Percentiles rank a stretch among this genome's conserved stretches.
Evolutionary conservation across 2,113 vertebrate species (phyloP).

Genomic region (Hipposideros armiger): DNA sequence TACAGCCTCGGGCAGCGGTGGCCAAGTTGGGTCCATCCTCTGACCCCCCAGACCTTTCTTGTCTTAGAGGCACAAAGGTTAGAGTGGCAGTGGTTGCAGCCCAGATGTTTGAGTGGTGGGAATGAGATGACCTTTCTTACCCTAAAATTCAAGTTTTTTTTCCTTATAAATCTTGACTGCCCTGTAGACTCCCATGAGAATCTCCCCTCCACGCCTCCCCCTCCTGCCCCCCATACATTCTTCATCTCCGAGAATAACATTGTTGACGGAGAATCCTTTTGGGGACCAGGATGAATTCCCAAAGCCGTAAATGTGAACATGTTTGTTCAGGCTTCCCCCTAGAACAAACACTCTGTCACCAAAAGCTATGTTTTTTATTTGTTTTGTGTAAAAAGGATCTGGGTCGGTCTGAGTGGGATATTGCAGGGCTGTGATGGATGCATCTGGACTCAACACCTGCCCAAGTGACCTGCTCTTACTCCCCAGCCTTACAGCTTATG

Average conservation of each 20-base stretch:
- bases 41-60: not conserved
- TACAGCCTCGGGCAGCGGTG: not conserved
- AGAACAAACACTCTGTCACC: not conserved
- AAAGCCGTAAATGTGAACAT: not conserved
- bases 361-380: not conserved
- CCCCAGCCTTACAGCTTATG: not conserved
- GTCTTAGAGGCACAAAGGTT: not conserved
- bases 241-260: not conserved
- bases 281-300: not conserved
- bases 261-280: not conserved
- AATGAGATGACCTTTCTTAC: not conserved
- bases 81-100: not conserved
- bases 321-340: not conserved
- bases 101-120: not conserved
- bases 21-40: not conserved
- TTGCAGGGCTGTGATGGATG: not conserved
- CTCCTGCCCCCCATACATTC: fast-evolving
- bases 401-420: not conserved
- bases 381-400: not conserved
- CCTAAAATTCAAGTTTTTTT: not conserved
- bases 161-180: not conserved
- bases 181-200: not conserved
- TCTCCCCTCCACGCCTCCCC: not conserved
- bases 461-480: not conserved
- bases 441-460: not conserved